Conservation (phyloP, 2,797 vertebrate genomes). For the Oceanodroma leucorhoa region DNA sequence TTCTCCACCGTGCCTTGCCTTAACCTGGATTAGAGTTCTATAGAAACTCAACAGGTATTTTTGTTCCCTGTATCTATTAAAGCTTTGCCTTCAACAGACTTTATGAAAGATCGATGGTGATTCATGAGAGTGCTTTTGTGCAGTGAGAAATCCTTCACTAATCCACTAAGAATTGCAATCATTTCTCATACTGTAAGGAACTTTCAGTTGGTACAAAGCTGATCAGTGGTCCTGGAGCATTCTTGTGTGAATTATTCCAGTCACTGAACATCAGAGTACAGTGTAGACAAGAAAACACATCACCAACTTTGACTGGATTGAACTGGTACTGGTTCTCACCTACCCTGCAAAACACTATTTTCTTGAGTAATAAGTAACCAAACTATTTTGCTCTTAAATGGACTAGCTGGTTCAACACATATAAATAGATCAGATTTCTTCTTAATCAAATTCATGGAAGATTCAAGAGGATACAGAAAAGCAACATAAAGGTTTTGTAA, state of each 20-base stretch:
- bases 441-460: neutral
- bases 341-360: neutral
- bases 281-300: neutral
- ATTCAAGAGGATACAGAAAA: neutral
- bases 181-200: neutral
- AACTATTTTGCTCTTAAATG: neutral
- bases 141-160: neutral
- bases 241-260: neutral
- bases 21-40: neutral
- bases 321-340: neutral
- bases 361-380: neutral
- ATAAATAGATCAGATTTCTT: neutral
- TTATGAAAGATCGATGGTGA: accelerated
- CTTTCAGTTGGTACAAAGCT: neutral
- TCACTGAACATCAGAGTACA: neutral
- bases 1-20: neutral
- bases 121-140: neutral
- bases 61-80: neutral
- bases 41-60: neutral
- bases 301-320: neutral
- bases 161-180: neutral
- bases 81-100: neutral
- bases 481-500: neutral
- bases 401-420: neutral
- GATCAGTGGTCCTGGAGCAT: neutral